Conservation (phyloP, 1,140 invertebrate species). For the Drosophila asahinai region DNA sequence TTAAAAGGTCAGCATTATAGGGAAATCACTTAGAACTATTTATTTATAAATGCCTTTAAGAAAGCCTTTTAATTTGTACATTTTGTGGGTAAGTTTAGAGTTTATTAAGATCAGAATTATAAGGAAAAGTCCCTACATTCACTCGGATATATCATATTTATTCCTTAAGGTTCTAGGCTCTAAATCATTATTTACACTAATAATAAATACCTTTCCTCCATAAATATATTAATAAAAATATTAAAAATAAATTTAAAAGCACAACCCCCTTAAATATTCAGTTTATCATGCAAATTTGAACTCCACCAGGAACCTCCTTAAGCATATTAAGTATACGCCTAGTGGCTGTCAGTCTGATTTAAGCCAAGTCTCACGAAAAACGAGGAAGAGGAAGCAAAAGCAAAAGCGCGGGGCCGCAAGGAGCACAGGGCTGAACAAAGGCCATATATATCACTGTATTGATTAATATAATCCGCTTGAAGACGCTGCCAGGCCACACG, state of each 20-base stretch:
- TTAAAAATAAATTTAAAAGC: background rate
- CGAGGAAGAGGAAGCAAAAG: constrained; percentile 21
- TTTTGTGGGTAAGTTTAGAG: no score
- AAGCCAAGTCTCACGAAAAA: constrained; percentile 26
- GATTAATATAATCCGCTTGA: constrained; percentile 85
- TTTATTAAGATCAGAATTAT: no score
- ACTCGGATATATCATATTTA: no score
- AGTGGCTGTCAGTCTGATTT: constrained; percentile 51
- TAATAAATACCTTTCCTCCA: no score
- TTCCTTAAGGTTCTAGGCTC: no score
- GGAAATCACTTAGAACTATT: no score
- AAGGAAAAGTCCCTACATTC: no score
- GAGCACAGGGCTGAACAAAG: constrained; percentile 44
- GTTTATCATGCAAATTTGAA: background rate
- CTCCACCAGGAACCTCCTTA: background rate
- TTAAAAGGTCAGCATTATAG: background rate
- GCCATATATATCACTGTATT: constrained; percentile 69
- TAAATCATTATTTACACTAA: no score
- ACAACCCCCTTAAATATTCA: background rate
- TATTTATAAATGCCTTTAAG: no score
- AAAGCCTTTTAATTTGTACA: no score
- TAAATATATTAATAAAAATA: no score
- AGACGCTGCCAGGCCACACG: constrained; percentile 64
- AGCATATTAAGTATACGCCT: constrained; percentile 73
- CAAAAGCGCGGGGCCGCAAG: constrained; percentile 10